These are phyloP conservation scores for Bellardia pandia DNA, from an alignment of 2,888 invertebrate species.

Conservation along the genomic window DNA sequence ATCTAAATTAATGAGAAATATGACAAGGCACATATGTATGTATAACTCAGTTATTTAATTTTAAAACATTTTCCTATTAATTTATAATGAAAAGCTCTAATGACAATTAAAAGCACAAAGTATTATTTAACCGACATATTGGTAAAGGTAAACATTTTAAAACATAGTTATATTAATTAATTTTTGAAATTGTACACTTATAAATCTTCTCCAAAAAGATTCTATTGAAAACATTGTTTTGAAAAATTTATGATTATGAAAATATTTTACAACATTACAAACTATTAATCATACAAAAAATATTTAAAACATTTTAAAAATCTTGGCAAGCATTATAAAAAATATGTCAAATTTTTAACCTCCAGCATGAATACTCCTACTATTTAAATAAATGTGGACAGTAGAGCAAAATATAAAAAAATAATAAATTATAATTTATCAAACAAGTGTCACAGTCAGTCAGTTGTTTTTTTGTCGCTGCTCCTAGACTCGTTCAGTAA, in stretches of 20 bases:
- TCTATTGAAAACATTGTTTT: neutral
- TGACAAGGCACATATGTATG: too few species aligned
- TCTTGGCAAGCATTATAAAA: neutral
- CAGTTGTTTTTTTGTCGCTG: constrained; percentile 28
- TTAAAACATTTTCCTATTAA: too few species aligned
- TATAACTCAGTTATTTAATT: too few species aligned
- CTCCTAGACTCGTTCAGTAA: constrained; percentile 29
- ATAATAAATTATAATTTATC: constrained; percentile 59
- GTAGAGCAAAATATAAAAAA: neutral
- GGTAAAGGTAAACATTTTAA: too few species aligned
- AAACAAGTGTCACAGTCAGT: constrained; percentile 41
- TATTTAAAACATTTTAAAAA: neutral
- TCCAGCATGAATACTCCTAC: constrained; percentile 44
- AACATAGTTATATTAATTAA: too few species aligned
- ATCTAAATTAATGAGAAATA: too few species aligned
- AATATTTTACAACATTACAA: neutral
- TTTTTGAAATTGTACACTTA: neutral
- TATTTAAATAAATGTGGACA: constrained; percentile 41
- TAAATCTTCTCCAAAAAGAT: neutral
- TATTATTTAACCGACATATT: too few species aligned
- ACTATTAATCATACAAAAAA: neutral
- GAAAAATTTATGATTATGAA: constrained; percentile 3
- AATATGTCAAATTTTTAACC: constrained; percentile 17
- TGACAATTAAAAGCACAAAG: too few species aligned
- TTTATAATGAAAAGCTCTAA: too few species aligned